phyloP scores from a whole-genome alignment of 2,113 vertebrate species.

The Varanus komodoensis region DNA sequence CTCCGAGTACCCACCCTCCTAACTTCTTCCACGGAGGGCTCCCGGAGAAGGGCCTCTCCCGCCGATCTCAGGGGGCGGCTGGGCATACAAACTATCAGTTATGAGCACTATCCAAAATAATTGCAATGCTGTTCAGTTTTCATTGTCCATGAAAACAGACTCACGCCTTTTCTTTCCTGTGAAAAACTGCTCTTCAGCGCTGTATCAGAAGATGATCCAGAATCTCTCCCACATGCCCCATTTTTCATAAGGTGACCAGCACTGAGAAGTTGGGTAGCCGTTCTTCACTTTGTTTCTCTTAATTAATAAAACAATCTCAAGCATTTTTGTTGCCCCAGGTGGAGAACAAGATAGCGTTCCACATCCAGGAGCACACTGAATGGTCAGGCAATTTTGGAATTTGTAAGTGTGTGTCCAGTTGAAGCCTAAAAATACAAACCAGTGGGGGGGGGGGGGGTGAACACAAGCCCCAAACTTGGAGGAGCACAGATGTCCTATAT shows the following conservation, averaged over 20 bases:
- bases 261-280: background rate
- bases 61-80: no score
- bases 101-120: background rate
- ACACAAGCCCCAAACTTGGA: no score
- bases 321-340: background rate
- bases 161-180: background rate
- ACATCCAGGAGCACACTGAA: no score
- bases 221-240: background rate
- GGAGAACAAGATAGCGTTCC: no score
- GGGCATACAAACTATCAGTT: background rate
- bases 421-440: background rate
- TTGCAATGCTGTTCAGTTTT: background rate
- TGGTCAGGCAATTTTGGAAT: no score
- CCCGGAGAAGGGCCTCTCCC: no score
- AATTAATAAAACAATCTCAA: background rate
- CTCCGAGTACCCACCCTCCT: no score
- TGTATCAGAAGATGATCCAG: background rate
- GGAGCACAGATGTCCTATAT: no score
- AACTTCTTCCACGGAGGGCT: no score
- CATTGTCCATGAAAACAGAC: background rate
- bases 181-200: background rate
- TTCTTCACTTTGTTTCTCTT: background rate
- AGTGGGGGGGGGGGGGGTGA: no score
- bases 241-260: background rate
- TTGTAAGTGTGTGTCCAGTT: background rate